phyloP scores from a whole-genome alignment of 2,888 invertebrate species.

The Lydus trimaculatus region DNA sequence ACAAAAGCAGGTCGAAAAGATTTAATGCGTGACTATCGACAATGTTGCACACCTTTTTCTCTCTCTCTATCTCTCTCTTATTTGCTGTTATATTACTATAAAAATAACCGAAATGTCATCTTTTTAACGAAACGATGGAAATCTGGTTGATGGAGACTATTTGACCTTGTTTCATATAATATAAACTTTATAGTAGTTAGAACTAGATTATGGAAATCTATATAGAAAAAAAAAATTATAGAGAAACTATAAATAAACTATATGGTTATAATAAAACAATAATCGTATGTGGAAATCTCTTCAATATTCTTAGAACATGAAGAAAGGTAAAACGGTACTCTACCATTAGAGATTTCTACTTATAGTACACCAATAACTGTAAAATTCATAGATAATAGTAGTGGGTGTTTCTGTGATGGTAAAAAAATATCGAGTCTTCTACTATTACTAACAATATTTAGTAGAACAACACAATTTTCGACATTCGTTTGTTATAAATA shows the following conservation, averaged over 20 bases:
- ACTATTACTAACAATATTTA: not conserved
- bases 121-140: not conserved
- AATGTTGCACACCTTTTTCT: not conserved
- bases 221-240: not conserved
- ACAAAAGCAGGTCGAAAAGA: not conserved
- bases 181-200: not conserved
- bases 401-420: not conserved
- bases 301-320: slow-evolving; percentile 2
- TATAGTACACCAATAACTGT: not conserved
- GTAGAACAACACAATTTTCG: not conserved
- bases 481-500: not conserved
- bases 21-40: slow-evolving; percentile 1
- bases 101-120: slow-evolving; percentile 1
- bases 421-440: not conserved
- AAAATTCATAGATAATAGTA: not conserved
- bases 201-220: not conserved
- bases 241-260: not conserved
- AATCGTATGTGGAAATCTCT: slow-evolving; percentile 1
- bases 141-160: not conserved
- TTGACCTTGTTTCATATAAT: not conserved
- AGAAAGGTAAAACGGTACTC: not conserved
- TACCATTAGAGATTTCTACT: slow-evolving; percentile 1
- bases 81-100: not conserved
- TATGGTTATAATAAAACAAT: not conserved
- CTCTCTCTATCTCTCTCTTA: not conserved